Evolutionary conservation across 2,888 invertebrate species (phyloP), one percentile per base, ranked within the genome.

Genomic region (Coremacera marginata): DNA sequence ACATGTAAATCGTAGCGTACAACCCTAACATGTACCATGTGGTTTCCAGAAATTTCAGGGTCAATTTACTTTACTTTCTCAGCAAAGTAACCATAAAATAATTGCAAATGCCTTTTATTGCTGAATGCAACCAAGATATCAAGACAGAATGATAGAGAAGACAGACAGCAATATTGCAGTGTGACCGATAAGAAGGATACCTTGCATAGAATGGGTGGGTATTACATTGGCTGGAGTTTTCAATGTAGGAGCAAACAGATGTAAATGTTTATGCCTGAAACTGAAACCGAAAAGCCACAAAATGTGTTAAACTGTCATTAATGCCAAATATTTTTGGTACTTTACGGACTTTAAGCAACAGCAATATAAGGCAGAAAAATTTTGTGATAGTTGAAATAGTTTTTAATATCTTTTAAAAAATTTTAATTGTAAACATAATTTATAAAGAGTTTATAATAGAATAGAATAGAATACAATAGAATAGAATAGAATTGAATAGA

Each of bases 31-130:
- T 52, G 55, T 31, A 70, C 70, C 55, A 44, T 70, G 70, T 70
- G 70, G 70, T 70, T 70, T 14, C 34, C 9, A 27, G 14, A 22
- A 34, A 19, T 71, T 71, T 71, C 71, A 71, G 57, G 57, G 57
- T 71, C 71, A 57, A 57, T 71, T 71, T 31, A 71, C 60, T 57
- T 34, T 27, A 22, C 37, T 44, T 14, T 44, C 44, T 11, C 60
- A 51, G 14, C 55, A 27, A 27, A 70, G 55, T 49, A 31, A 52
- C 52, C 70, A n/a, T 70, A 51, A 70, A 25, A 70, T 70, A 70
- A 70, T 70, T 52, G 55, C 34, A 51, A 51, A 52, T 70, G 70
- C 34, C 70, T 52, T 70, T 25, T 31, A 25, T 70, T 27, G 70
- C 31, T 16, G 55, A 3, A n/a, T 27, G 52, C 16, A n/a, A 44